Evolutionary conservation across 2,888 invertebrate genomes (phyloP), one percentile per base, ranked within the genome.

Genomic region (Teleogryllus oceanicus): DNA sequence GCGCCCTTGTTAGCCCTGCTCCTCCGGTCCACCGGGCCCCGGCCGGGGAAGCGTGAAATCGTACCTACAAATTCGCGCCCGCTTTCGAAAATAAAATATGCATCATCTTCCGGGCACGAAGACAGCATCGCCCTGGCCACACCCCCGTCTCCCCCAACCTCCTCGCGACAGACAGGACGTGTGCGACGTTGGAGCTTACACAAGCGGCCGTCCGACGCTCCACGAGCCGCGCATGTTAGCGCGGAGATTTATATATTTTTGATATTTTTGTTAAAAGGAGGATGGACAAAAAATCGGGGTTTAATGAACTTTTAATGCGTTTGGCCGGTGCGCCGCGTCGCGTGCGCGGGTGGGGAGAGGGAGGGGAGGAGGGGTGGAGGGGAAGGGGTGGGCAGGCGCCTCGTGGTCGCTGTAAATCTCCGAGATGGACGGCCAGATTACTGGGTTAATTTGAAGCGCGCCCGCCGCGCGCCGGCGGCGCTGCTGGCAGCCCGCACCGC

Each of bases 191-290:
- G 37, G 37, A 37, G 37, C 37, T 37, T 37, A 37, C 37, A 37
- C 37, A 37, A 37, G 8, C 37, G 37, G 8, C 37, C 37, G 62
- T 8, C 16, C 8, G 16, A n/a, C 62, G 11, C 8, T n/a, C 11
- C 62, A 16, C 62, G 62, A 13, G 62, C n/a, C 16, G 16, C 13
- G 62, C 62, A n/a, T 2, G 62, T 62, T 62, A 62, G n/a, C 62
- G 16, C 16, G 5, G 62, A 62, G 62, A 62, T 62, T 62, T 62
- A 62, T 62, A 62, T 62, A 62, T 62, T 62, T 62, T 62, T 62
- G 62, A 62, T 62, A 62, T 62, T 62, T 62, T 62, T 62, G 62
- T 62, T 62, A 62, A 62, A 62, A 62, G 62, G 62, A 62, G 62
- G 8, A 8, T 18, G n/a, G 16, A 62, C 16, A 62, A 62, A 37